phyloP scores from a whole-genome alignment of 2,888 invertebrate genomes.

The Eristalinus sepulchralis region DNA sequence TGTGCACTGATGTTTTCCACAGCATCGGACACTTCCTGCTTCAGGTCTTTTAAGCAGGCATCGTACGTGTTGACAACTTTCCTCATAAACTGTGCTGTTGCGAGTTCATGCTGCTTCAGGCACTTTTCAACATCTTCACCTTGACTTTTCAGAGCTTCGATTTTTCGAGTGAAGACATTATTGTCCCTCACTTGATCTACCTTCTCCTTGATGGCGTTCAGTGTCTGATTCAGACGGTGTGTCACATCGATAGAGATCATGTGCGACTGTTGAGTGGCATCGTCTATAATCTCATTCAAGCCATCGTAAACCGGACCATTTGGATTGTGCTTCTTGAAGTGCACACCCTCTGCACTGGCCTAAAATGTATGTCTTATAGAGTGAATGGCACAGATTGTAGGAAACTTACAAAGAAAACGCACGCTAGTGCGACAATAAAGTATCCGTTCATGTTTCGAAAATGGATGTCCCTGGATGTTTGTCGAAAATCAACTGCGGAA shows the following conservation, averaged over 20 bases:
- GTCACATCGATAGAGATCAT: conserved; percentile 33
- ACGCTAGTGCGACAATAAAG: conserved; percentile 19
- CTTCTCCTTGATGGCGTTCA: conserved; percentile 40
- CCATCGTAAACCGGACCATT: conserved; percentile 58
- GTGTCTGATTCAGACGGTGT: conserved; percentile 37
- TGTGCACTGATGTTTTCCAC: conserved; percentile 17
- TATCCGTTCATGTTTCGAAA: conserved; percentile 37
- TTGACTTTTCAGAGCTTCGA: conserved; percentile 33
- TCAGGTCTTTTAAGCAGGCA: conserved; percentile 44
- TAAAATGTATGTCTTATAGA: background rate
- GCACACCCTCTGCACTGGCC: conserved; percentile 31
- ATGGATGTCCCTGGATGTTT: background rate
- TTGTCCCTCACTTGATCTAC: conserved; percentile 49
- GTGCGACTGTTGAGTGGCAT: conserved; percentile 28
- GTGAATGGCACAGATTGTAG: background rate
- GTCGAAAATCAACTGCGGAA: background rate
- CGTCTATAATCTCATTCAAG: conserved; percentile 28
- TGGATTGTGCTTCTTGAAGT: conserved; percentile 1
- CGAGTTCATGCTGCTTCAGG: conserved; percentile 50
- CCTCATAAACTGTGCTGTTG: conserved; percentile 49
- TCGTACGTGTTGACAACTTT: conserved; percentile 46
- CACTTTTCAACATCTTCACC: conserved; percentile 31
- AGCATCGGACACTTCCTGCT: conserved; percentile 18
- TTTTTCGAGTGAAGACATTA: conserved; percentile 24
- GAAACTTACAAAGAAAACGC: conserved; percentile 45